These are phyloP conservation scores for Cantharis lateralis DNA, from an alignment of 2,888 invertebrate species.

Conservation along the genomic window DNA sequence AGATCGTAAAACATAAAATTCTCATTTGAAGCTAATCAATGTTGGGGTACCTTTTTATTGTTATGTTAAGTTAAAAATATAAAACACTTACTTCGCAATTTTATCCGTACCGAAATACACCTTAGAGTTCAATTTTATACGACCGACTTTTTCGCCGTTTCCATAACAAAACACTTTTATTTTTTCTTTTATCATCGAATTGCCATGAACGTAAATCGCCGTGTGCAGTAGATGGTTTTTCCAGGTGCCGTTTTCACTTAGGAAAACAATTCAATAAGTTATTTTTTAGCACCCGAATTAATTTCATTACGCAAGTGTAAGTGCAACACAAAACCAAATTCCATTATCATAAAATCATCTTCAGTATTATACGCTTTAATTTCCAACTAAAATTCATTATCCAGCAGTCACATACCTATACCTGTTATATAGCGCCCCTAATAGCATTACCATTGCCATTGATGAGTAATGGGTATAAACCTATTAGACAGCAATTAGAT, in stretches of 20 bases:
- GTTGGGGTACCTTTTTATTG: slow-evolving; percentile 46
- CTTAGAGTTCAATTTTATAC: slow-evolving; percentile 37
- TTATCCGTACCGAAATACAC: slow-evolving; percentile 35
- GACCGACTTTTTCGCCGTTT: slow-evolving; percentile 26
- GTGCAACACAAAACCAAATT: slow-evolving; percentile 10
- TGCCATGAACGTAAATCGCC: slow-evolving; percentile 37
- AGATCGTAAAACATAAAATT: slow-evolving; percentile 52
- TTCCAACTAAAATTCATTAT: slow-evolving; percentile 21
- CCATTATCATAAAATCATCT: slow-evolving; percentile 19
- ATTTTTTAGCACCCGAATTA: neutral
- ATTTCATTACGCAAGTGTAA: neutral
- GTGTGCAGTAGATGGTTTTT: slow-evolving; percentile 44
- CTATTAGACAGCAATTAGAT: neutral
- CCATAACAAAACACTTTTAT: slow-evolving; percentile 46
- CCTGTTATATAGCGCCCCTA: neutral
- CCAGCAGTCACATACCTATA: slow-evolving; percentile 13
- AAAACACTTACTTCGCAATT: slow-evolving; percentile 35
- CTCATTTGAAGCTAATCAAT: slow-evolving; percentile 51
- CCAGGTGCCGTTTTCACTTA: slow-evolving; percentile 39
- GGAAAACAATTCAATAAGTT: slow-evolving; percentile 21
- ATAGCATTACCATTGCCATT: slow-evolving; percentile 9
- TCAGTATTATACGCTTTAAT: slow-evolving; percentile 18
- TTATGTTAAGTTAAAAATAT: slow-evolving; percentile 49
- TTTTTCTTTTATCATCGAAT: slow-evolving; percentile 44
- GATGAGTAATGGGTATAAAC: slow-evolving; percentile 5